phyloP scores from a whole-genome alignment of 2,797 vertebrate genomes.

The Oryzias sinensis region DNA sequence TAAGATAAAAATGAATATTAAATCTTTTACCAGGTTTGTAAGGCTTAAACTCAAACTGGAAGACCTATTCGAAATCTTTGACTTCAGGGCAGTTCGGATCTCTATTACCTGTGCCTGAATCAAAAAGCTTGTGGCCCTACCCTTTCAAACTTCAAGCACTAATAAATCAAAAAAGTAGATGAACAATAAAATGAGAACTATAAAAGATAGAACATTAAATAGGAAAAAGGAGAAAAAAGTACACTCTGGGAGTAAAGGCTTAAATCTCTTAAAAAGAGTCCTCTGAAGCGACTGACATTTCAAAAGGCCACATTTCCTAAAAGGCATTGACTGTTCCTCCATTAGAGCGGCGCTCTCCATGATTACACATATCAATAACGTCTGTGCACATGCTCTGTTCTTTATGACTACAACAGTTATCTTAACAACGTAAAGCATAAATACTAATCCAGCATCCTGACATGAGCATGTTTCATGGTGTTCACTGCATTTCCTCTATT shows the following conservation, averaged over 20 bases:
- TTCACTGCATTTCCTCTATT: too few relatives aligned
- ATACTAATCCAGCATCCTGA: too few relatives aligned
- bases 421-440: too few relatives aligned
- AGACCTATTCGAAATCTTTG: too few relatives aligned
- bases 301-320: constrained; percentile 75
- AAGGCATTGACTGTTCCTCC: constrained; percentile 62
- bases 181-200: constrained; percentile 37
- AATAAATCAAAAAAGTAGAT: constrained; percentile 27
- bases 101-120: constrained; percentile 25
- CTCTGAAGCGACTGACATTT: constrained; percentile 71
- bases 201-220: constrained; percentile 25
- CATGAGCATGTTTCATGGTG: too few relatives aligned
- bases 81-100: constrained; percentile 10
- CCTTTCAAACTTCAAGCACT: constrained; percentile 28
- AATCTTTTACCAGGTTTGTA: too few relatives aligned
- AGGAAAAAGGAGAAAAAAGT: constrained; percentile 41
- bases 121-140: constrained; percentile 45
- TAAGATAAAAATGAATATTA: too few relatives aligned
- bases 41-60: too few relatives aligned
- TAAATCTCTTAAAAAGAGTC: constrained; percentile 60
- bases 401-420: constrained; percentile 15
- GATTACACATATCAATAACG: constrained; percentile 72
- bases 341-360: constrained; percentile 57
- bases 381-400: constrained; percentile 43
- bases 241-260: constrained; percentile 46